Conservation (phyloP, 2,888 invertebrate species). For the Caradrina kadenii region DNA sequence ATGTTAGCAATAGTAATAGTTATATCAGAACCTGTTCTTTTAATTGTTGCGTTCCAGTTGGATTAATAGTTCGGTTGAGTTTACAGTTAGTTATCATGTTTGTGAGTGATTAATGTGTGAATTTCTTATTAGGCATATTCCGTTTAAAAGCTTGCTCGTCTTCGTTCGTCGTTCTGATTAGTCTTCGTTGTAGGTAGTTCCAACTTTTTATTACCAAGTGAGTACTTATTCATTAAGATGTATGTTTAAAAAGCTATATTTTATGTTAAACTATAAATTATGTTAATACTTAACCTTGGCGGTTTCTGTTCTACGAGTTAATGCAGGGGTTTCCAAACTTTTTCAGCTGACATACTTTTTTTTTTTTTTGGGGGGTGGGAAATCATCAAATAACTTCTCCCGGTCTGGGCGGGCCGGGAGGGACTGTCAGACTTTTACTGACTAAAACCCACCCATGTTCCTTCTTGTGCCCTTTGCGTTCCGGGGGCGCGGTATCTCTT, state of each 20-base stretch:
- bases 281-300: too few relatives aligned
- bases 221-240: not conserved
- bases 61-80: slow-evolving; percentile 54
- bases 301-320: too few relatives aligned
- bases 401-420: too few relatives aligned
- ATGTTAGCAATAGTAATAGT: slow-evolving; percentile 63
- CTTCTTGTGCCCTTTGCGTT: too few relatives aligned
- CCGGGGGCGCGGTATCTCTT: too few relatives aligned
- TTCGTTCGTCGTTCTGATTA: slow-evolving; percentile 32
- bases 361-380: too few relatives aligned
- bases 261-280: too few relatives aligned
- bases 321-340: too few relatives aligned
- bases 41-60: slow-evolving; percentile 68
- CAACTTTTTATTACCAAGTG: not conserved
- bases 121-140: slow-evolving; percentile 33
- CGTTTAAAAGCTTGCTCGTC: slow-evolving; percentile 34
- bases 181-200: slow-evolving; percentile 12
- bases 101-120: slow-evolving; percentile 56
- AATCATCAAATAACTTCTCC: too few relatives aligned
- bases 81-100: slow-evolving; percentile 56
- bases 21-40: slow-evolving; percentile 71
- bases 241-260: not conserved
- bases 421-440: too few relatives aligned
- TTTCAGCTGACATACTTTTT: too few relatives aligned
- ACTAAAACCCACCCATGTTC: too few relatives aligned